Base-by-base conservation (phyloP, 2,888 invertebrate genomes). In the Noctua janthe region DNA sequence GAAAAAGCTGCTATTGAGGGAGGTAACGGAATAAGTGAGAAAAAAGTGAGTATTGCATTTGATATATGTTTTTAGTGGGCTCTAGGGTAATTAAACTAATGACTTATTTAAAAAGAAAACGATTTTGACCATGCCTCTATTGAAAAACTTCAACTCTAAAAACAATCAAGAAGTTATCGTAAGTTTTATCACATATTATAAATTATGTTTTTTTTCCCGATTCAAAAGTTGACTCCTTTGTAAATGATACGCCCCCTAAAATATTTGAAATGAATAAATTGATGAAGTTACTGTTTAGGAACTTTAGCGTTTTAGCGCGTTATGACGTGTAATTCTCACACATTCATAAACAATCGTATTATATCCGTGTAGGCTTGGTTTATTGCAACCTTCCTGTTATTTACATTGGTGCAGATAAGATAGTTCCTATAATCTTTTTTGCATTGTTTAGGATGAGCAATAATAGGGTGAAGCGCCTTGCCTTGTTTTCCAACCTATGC, bases 381-480 rank as follows among this genome's bases (percentile, higher is more conserved):
- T 64, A 72, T 70, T 71, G 39, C 62, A 35, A 75, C 51, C 62
- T 77, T 74, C 56, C 67, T 64, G 43, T 49, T 71, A 69, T 78
- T 86, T 88, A 72, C 43, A 23, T 66, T 64, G 54, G 13, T 39
- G 10, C 51, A 71, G 83, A 88, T 88, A 78, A 86, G 78, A 82
- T 86, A 71, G 71, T 39, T 54, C 8, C 15, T 49, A 13, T 86
- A 71, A 74, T 88, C 81, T 77, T 69, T 76, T 85, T 76, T 66
- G 71, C 87, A 78, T 80, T 78, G 81, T 84, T 81, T 35, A 83
- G 74, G 78, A 80, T 81, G 85, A 84, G 49, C 84, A 87, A 89
- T 82, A 76, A 66, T 72, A 20, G 67, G 84, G 75, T 83, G 64
- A 79, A 87, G 13, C 66, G 29, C 71, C 89, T 82, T 82, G 59